These are phyloP conservation scores for Acanthosepion pharaonis DNA, from an alignment of 2,888 invertebrate species.

Conservation along the genomic window DNA sequence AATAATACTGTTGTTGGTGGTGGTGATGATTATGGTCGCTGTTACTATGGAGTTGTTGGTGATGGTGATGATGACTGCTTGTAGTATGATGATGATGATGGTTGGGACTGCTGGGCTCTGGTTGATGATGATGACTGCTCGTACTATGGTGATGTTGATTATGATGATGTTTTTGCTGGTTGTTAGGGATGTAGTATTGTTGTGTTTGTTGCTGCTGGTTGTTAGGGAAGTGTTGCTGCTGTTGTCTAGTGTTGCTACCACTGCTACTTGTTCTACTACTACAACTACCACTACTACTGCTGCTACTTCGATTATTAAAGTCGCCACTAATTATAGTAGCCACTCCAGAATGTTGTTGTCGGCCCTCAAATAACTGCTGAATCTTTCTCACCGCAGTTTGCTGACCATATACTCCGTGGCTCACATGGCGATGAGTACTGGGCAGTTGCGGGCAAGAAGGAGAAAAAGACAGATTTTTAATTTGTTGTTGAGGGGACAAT, in stretches of 20 bases:
- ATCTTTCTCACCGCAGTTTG: constrained; percentile 24
- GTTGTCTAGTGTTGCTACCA: background rate
- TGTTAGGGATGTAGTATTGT: background rate
- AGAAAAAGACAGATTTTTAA: background rate
- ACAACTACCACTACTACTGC: background rate
- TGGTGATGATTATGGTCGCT: background rate
- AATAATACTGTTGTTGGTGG: constrained; percentile 10
- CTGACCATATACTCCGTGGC: background rate
- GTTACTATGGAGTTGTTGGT: background rate
- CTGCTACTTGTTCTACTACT: background rate
- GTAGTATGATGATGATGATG: background rate
- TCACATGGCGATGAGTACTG: background rate
- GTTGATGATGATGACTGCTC: background rate
- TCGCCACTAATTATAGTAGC: background rate
- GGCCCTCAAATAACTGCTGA: background rate
- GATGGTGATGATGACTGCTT: background rate
- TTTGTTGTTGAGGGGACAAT: background rate
- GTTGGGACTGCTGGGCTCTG: background rate
- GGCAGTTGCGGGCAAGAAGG: background rate
- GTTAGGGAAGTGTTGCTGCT: background rate
- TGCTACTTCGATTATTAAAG: background rate
- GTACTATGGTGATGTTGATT: background rate
- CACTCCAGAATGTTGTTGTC: background rate
- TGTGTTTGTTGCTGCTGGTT: background rate
- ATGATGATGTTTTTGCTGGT: constrained; percentile 33